phyloP scores from a whole-genome alignment of 2,888 invertebrate species.

The Drosophila borborema region DNA sequence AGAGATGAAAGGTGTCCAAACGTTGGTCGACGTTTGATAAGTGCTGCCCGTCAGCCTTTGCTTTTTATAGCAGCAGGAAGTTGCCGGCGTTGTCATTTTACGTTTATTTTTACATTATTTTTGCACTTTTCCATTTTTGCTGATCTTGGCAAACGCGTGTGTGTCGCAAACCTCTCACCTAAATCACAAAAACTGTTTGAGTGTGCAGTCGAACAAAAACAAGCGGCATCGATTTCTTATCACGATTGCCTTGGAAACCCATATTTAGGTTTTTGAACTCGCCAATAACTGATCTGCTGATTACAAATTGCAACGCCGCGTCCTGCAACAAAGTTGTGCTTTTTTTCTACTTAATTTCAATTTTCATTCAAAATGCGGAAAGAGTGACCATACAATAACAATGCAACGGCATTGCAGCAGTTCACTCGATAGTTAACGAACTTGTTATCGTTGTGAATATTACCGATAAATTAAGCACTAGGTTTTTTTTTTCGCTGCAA shows the following conservation, averaged over 20 bases:
- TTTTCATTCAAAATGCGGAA: neutral
- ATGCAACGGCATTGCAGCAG: neutral
- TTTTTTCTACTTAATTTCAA: constrained; percentile 1
- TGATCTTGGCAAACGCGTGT: constrained; percentile 58
- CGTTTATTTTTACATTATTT: constrained; percentile 26
- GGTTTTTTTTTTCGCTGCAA: neutral
- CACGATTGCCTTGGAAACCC: constrained; percentile 42
- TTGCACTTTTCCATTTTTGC: constrained; percentile 46
- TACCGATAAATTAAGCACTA: neutral
- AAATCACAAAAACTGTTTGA: constrained; percentile 39
- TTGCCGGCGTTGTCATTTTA: constrained; percentile 25
- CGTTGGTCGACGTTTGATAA: constrained; percentile 71
- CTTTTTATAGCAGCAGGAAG: constrained; percentile 62
- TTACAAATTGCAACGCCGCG: constrained; percentile 18
- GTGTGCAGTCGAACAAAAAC: constrained; percentile 34
- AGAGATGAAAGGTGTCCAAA: constrained; percentile 65
- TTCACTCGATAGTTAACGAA: neutral
- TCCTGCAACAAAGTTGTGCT: constrained; percentile 49
- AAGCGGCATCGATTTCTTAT: constrained; percentile 31
- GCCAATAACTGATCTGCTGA: constrained; percentile 32
- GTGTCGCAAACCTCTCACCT: constrained; percentile 39
- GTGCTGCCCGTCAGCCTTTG: neutral
- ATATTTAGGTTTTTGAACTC: constrained; percentile 64
- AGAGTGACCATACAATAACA: neutral
- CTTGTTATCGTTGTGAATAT: neutral